A percentile compares a stretch with the other conserved stretches of the same genome.
Conservation (phyloP, 2,888 invertebrate genomes). For the Smittia aterrima region DNA sequence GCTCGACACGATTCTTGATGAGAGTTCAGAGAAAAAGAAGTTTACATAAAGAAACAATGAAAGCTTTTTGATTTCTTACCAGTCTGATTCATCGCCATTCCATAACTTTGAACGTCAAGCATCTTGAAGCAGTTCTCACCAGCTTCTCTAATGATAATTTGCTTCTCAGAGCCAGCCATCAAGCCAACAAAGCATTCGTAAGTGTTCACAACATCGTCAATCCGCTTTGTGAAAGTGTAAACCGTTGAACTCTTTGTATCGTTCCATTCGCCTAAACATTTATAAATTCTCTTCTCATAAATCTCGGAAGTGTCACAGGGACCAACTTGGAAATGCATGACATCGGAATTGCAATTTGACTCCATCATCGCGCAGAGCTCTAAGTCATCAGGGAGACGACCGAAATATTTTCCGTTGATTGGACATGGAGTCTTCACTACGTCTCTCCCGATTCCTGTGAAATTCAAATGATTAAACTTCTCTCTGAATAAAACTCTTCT, state of each 20-base stretch:
- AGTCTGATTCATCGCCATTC: slow-evolving; percentile 62
- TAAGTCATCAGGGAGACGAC: slow-evolving; percentile 61
- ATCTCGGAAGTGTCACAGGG: slow-evolving; percentile 61
- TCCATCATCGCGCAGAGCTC: slow-evolving; percentile 64
- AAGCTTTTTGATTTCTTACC: slow-evolving; percentile 47
- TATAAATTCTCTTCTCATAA: slow-evolving; percentile 65
- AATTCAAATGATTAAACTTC: slow-evolving; percentile 36
- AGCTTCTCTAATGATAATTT: slow-evolving; percentile 66
- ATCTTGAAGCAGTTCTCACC: slow-evolving; percentile 63
- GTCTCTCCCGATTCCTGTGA: slow-evolving; percentile 44
- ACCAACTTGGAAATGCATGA: slow-evolving; percentile 66
- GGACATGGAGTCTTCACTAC: slow-evolving; percentile 58
- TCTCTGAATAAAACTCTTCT: slow-evolving; percentile 44
- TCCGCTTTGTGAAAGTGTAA: slow-evolving; percentile 65
- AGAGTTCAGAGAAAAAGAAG: not conserved
- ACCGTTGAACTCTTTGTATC: slow-evolving; percentile 58
- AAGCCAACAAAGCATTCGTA: slow-evolving; percentile 67
- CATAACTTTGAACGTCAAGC: slow-evolving; percentile 59
- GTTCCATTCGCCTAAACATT: slow-evolving; percentile 66
- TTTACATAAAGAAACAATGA: no score
- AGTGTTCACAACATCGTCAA: slow-evolving; percentile 55
- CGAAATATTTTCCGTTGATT: slow-evolving; percentile 64
- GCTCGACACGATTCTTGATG: slow-evolving; percentile 5
- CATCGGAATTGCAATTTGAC: slow-evolving; percentile 64
- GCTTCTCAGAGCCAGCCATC: slow-evolving; percentile 57